phyloP scores from a whole-genome alignment of 2,113 vertebrate genomes.

The Mesitornis unicolor region DNA sequence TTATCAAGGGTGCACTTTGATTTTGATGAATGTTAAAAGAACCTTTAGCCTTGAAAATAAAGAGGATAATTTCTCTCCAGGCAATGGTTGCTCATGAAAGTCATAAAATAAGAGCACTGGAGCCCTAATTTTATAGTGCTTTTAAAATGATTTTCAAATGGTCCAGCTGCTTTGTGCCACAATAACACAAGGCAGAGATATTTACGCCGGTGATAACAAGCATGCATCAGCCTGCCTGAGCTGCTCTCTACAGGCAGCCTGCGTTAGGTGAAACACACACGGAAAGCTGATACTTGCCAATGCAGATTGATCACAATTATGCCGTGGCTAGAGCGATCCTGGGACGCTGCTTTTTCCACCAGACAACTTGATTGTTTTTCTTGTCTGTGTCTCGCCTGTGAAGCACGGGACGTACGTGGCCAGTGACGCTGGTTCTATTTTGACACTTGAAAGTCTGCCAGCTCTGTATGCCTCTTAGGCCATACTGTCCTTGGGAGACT shows the following conservation, averaged over 20 bases:
- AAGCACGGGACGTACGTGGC: accelerated
- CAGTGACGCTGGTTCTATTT: not conserved
- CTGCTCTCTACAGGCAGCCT: not conserved
- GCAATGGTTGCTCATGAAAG: conserved; percentile 56
- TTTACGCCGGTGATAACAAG: conserved; percentile 39
- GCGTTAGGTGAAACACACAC: not conserved
- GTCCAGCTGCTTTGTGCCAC: conserved; percentile 68
- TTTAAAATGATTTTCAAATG: conserved; percentile 70
- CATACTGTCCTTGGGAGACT: not conserved
- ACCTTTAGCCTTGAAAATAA: conserved; percentile 71
- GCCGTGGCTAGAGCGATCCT: not conserved
- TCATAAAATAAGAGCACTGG: conserved; percentile 53
- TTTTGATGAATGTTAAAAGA: conserved; percentile 70
- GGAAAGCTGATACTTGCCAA: conserved; percentile 37
- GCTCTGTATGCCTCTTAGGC: not conserved
- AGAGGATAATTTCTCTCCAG: conserved; percentile 71
- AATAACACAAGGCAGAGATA: conserved; percentile 56
- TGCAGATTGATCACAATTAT: not conserved
- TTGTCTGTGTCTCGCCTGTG: not conserved
- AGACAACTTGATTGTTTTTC: not conserved
- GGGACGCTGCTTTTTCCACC: not conserved
- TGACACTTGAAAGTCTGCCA: conserved; percentile 14
- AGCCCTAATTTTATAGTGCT: conserved; percentile 67
- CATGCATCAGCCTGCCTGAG: conserved; percentile 26
- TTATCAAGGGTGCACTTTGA: conserved; percentile 65